phyloP scores from a whole-genome alignment of 2,113 vertebrate genomes.

The Lycocorax pyrrhopterus region DNA sequence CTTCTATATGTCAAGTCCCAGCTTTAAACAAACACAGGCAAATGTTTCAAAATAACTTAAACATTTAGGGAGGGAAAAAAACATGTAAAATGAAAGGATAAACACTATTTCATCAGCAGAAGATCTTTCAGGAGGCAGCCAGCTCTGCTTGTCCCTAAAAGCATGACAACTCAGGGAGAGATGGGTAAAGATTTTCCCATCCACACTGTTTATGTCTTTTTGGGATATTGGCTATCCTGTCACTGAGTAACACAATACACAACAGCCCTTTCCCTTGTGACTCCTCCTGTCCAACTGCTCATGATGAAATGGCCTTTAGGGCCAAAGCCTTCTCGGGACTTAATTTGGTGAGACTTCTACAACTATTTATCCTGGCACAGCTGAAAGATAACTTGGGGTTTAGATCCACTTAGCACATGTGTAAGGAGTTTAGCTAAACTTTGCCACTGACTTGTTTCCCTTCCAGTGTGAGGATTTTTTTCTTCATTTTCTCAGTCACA shows the following conservation, averaged over 20 bases:
- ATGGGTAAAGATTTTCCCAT: slow-evolving; percentile 10
- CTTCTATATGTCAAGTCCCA: not conserved
- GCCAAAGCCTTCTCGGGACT: not conserved
- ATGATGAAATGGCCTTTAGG: not conserved
- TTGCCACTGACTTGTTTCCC: not conserved
- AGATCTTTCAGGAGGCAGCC: not conserved
- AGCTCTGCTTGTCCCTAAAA: not conserved
- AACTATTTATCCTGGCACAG: not conserved
- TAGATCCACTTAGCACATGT: not conserved
- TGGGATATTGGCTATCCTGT: slow-evolving; percentile 4
- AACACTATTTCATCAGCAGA: not conserved
- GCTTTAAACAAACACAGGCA: not conserved
- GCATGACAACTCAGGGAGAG: not conserved
- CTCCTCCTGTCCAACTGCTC: not conserved
- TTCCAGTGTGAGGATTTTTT: not conserved
- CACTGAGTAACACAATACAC: not conserved
- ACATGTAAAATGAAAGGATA: not conserved
- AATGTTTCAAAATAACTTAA: not conserved
- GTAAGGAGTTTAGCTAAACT: not conserved
- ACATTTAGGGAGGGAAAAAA: not conserved
- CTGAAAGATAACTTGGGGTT: not conserved
- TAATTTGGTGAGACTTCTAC: not conserved
- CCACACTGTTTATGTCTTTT: not conserved
- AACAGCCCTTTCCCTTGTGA: not conserved
- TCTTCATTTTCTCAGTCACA: not conserved